Evolutionary conservation across 2,113 vertebrate genomes (phyloP), one percentile per base, ranked within the genome.

Genomic region (Stigmatopora nigra): DNA sequence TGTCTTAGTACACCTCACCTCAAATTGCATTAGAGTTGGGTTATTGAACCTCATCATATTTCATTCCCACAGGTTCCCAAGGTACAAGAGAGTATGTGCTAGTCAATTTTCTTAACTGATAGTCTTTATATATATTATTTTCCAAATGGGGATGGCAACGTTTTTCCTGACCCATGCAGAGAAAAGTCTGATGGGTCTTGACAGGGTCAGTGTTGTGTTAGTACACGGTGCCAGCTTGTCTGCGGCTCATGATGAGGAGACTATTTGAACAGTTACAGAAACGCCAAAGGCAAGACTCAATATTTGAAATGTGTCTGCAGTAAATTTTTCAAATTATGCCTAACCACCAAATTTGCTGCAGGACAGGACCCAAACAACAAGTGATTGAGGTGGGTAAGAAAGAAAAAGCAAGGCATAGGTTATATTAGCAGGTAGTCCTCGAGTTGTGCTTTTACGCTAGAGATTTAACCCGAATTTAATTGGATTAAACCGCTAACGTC

Each of bases 171-270:
- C 41, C 59, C 38, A 45, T 45, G 59, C 59, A 44, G 57, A 10
- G 59, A 61, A 13, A 45, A 45, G 41, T 45, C 17, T 45, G 59
- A 61, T 61, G 5, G 38, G 3, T n/a, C 59, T 46, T 45, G 38
- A 61, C 41, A 61, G 41, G 38, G 38, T 61, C 59, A 45, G 38
- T 35, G 19, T 45, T 61, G 36, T 61, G 59, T 61, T 61, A 22
- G 59, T 61, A 61, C 11, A 11, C 3, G 59, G 59, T 61, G 59
- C 59, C 59, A 61, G 59, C 11, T 61, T 20, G 59, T 45, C 59
- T 61, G 59, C n/a, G 19, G 19, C 36, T 22, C 59, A 15, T 61
- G 41, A 61, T 45, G 41, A 45, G 59, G 41, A 45, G 19, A 22
- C 38, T 45, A 45, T 61, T 61, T 61, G 38, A 61, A 41, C 59